These are phyloP conservation scores for Psettodes erumei DNA, from an alignment of 2,113 vertebrate genomes.

Conservation along the genomic window DNA sequence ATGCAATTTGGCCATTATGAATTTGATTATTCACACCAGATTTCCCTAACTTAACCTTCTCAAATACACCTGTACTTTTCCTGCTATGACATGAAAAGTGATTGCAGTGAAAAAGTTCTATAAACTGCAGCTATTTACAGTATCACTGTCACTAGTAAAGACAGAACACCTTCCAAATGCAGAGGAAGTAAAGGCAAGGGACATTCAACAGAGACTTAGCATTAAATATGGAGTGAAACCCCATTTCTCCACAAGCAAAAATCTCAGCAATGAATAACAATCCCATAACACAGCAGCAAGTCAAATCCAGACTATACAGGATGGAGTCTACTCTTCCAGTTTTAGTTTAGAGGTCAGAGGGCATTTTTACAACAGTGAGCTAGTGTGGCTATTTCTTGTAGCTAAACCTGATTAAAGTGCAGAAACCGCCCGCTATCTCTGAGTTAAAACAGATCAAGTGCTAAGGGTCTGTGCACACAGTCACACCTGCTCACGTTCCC, in stretches of 20 bases:
- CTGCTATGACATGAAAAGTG: too few relatives aligned
- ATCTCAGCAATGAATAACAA: background rate
- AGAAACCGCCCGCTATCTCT: background rate
- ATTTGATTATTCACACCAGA: background rate
- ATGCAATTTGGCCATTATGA: background rate
- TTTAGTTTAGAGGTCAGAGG: too few relatives aligned
- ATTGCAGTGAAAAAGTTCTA: too few relatives aligned
- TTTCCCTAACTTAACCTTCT: background rate
- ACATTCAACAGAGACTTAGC: too few relatives aligned
- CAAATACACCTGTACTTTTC: too few relatives aligned
- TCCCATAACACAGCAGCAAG: background rate
- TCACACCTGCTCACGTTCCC: background rate
- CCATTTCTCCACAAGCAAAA: too few relatives aligned
- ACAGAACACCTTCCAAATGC: too few relatives aligned
- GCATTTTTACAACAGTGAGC: background rate
- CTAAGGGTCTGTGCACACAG: too few relatives aligned
- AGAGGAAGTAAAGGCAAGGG: too few relatives aligned
- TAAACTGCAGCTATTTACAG: too few relatives aligned
- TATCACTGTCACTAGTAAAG: too few relatives aligned
- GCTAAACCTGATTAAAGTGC: background rate
- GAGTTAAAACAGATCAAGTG: background rate
- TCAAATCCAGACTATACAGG: background rate
- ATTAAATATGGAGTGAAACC: background rate
- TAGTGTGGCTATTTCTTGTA: background rate
- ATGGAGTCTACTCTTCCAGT: background rate